Base-by-base conservation (phyloP, 2,797 vertebrate genomes). In the Lindbergichthys nudifrons region DNA sequence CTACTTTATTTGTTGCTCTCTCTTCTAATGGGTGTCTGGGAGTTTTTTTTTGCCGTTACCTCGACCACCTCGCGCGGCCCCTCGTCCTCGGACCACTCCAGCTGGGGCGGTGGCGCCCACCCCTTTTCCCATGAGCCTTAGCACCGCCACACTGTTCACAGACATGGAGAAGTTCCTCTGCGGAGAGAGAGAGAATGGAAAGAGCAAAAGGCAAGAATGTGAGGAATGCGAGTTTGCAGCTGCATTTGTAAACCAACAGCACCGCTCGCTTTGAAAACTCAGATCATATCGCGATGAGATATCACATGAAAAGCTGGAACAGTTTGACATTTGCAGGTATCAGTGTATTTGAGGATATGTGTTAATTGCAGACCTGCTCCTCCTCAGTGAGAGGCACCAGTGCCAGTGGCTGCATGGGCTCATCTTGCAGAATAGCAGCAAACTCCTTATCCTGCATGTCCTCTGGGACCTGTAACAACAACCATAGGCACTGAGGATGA, bases 91-190 rank as follows among this genome's bases (percentile, higher is more conserved):
- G 72, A 95, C 90, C 67, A 95, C 91, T 58, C 96, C 94, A 1
- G 94, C 90, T 0, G 95, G 93, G 47, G 95, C 77, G 0, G 95
- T 88, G 15, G 93, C 95, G 4, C 93, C 93, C 12, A 93, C 91
- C 65, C 96, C 96, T 88, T 97, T 97, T 75, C 97, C 96, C 96
- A 97, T 97, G 83, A 98, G 95, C 92, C 97, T 95, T 87, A 98
- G 94, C 90, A 98, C 97, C 3, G 97, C 97, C 90, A 96, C 96
- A 70, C 97, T 98, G 92, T 98, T 98, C 92, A 98, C 96, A 62
- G 97, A 98, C 95, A 97, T 96, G 89, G 97, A 98, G 94, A 98
- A 98, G 93, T 98, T 98, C 90, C 97, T 96, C 97, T 97, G 95
- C 50, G 23, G 46, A 71, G 70, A 79, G 60, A 16, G 60, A 16